phyloP scores from a whole-genome alignment of 2,797 vertebrate species.

The Chloroceryle inda region DNA sequence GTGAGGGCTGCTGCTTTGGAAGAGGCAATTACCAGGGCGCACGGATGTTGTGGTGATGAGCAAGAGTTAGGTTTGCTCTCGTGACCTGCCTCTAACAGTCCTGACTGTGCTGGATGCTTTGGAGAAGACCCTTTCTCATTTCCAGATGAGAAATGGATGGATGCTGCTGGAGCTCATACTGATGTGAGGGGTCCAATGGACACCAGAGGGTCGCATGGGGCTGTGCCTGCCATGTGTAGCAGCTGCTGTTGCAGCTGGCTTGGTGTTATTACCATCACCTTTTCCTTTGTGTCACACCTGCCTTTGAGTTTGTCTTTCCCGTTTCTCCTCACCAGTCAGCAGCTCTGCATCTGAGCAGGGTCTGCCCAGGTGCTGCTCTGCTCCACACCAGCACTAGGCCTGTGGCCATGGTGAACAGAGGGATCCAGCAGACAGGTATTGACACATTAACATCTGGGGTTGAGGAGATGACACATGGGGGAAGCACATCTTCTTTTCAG shows the following conservation, averaged over 20 bases:
- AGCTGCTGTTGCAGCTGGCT: not conserved
- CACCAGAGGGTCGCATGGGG: rapidly evolving
- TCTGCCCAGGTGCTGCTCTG: not conserved
- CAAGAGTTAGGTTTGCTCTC: not conserved
- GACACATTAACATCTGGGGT: not conserved
- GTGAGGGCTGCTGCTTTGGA: not conserved
- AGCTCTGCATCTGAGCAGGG: not conserved
- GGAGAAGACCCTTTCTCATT: not conserved
- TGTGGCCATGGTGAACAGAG: rapidly evolving
- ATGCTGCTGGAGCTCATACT: not conserved
- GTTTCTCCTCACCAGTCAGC: not conserved
- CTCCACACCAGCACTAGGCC: not conserved
- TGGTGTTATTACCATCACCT: not conserved
- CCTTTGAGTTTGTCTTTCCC: not conserved
- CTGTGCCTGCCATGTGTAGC: not conserved
- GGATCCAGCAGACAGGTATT: not conserved
- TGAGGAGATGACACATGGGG: not conserved
- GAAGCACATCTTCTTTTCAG: not conserved
- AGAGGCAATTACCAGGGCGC: not conserved
- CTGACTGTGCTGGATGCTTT: not conserved
- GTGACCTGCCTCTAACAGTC: not conserved
- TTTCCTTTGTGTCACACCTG: not conserved
- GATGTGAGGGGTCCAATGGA: not conserved
- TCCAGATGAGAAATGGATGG: too few species aligned
- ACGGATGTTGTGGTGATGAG: not conserved